These are phyloP conservation scores for Columba guinea DNA, from an alignment of 2,797 vertebrate genomes.

Conservation along the genomic window DNA sequence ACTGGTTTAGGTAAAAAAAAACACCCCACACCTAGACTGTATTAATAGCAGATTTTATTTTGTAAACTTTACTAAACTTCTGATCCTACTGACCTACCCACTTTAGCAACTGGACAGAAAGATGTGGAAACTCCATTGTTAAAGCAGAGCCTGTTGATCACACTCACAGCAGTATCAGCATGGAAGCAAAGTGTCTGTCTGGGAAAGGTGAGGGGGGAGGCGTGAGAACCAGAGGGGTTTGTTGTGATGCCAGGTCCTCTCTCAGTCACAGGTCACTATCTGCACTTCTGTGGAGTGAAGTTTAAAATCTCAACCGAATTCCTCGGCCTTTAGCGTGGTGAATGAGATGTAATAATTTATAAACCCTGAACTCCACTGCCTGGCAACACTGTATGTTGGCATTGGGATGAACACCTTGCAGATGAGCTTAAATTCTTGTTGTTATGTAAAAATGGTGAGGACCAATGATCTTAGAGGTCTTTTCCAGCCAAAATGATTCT, in stretches of 20 bases:
- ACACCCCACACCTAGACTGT: neutral
- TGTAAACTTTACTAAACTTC: neutral
- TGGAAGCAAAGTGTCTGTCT: neutral
- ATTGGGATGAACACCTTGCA: neutral
- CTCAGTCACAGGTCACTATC: neutral
- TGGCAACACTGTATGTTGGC: neutral
- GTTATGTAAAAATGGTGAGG: neutral
- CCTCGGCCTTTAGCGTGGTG: neutral
- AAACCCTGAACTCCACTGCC: constrained; percentile 58
- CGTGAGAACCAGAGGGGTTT: neutral
- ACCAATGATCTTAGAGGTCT: neutral
- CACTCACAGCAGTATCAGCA: neutral
- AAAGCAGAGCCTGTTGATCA: constrained; percentile 11
- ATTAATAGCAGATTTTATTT: constrained; percentile 14
- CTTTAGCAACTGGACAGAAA: constrained; percentile 6
- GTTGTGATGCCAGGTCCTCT: neutral
- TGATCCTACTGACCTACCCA: neutral
- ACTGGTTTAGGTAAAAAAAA: neutral
- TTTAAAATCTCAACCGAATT: neutral
- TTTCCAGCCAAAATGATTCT: no score
- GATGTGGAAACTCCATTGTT: neutral
- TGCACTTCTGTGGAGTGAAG: neutral
- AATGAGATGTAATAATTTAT: constrained; percentile 19
- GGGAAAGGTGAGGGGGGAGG: constrained; percentile 6
- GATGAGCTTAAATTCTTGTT: neutral